Evolutionary conservation across 2,797 vertebrate species (phyloP).

Genomic region (Poliocrania exsul): DNA sequence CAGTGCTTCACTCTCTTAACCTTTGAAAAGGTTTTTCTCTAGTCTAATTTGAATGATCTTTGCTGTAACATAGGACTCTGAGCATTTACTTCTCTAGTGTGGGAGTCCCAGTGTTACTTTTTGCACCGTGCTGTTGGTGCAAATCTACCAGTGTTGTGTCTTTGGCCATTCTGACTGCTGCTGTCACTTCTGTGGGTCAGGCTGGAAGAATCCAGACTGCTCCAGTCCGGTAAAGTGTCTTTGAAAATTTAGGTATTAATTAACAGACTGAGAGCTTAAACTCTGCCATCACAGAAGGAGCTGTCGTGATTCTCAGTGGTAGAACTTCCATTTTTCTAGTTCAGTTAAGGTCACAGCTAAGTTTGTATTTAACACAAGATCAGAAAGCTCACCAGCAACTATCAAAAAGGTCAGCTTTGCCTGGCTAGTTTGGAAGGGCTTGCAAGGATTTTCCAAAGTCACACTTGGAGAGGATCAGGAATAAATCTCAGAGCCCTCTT

Average conservation of each 20-base stretch:
- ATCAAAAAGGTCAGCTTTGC: not conserved
- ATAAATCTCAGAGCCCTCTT: constrained; percentile 5
- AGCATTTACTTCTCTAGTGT: not conserved
- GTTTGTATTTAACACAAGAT: not conserved
- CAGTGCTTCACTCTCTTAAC: not conserved
- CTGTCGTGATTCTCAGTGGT: not conserved
- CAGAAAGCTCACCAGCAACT: not conserved
- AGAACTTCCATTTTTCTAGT: not conserved
- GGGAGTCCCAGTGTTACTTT: not conserved
- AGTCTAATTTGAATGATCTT: not conserved
- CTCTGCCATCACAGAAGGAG: not conserved
- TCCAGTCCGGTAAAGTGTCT: not conserved
- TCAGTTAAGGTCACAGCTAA: not conserved
- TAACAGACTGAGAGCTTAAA: not conserved
- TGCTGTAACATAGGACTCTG: not conserved
- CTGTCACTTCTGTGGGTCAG: not conserved
- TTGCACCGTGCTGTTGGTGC: not conserved
- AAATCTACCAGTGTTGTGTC: not conserved
- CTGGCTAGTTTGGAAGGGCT: not conserved
- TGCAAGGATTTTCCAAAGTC: constrained; percentile 1
- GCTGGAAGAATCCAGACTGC: not conserved
- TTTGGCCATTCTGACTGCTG: not conserved
- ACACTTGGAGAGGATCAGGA: not conserved
- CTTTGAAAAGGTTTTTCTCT: not conserved
- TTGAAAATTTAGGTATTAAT: not conserved